Percentiles rank a stretch among this genome's conserved stretches.
Conservation (phyloP, 1,140 invertebrate species). For the Rhopalosiphum maidis region DNA sequence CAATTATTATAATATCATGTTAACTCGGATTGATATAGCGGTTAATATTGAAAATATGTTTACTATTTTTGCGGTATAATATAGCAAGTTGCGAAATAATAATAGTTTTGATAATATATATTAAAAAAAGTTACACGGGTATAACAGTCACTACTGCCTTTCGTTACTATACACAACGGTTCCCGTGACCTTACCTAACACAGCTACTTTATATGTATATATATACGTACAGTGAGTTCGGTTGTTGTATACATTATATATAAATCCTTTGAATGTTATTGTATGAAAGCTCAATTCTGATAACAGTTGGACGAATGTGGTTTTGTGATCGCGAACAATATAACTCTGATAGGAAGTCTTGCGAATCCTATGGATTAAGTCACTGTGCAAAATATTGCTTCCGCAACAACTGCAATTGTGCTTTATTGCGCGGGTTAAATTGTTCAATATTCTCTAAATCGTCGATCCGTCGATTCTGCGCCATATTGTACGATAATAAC, state of each 20-base stretch:
- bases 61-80: neutral
- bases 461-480: neutral
- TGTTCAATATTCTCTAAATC: neutral
- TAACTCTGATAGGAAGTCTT: neutral
- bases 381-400: constrained; percentile 9
- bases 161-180: too few relatives aligned
- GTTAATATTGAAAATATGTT: neutral
- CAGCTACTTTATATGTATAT: neutral
- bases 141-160: neutral
- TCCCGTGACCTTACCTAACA: neutral
- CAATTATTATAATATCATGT: too few relatives aligned
- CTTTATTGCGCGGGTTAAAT: neutral
- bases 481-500: neutral
- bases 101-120: neutral
- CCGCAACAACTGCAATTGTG: neutral
- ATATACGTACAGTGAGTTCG: neutral
- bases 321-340: neutral
- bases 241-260: neutral
- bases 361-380: neutral
- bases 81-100: neutral
- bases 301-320: neutral
- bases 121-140: neutral
- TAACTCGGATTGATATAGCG: neutral
- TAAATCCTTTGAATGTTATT: neutral
- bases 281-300: neutral